These are phyloP conservation scores for Pteria penguin DNA, from an alignment of 2,888 invertebrate genomes.

Conservation along the genomic window DNA sequence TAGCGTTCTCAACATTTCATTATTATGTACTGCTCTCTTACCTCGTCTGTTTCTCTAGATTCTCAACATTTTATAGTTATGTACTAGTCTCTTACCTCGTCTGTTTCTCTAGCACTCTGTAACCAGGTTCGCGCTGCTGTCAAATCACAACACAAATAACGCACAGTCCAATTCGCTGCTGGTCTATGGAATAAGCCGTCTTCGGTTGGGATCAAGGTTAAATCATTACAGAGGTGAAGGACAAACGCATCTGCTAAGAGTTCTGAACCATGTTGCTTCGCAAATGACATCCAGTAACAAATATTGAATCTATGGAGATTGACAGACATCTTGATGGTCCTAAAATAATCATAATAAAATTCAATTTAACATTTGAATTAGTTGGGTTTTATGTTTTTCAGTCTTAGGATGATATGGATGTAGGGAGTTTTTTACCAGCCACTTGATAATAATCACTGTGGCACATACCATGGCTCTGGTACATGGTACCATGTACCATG, in stretches of 20 bases:
- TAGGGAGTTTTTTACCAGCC: background rate
- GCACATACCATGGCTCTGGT: too few relatives aligned
- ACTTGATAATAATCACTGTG: background rate
- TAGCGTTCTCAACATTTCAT: too few relatives aligned
- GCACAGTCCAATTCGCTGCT: constrained; percentile 93
- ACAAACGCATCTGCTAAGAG: constrained; percentile 73
- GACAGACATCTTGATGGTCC: constrained; percentile 91
- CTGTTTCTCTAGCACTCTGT: constrained; percentile 61
- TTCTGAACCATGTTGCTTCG: constrained; percentile 90
- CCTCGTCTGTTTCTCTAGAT: too few relatives aligned
- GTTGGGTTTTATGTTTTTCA: too few relatives aligned
- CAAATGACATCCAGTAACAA: constrained; percentile 98
- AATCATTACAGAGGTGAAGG: constrained; percentile 74
- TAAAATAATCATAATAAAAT: constrained; percentile 68
- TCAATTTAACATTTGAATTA: too few relatives aligned
- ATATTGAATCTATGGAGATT: constrained; percentile 89
- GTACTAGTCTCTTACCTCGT: too few relatives aligned
- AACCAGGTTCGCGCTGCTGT: constrained; percentile 82
- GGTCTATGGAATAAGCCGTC: constrained; percentile 92
- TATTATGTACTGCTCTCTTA: too few relatives aligned
- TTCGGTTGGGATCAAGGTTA: constrained; percentile 87
- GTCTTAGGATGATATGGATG: too few relatives aligned
- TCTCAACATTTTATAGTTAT: too few relatives aligned
- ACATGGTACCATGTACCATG: too few relatives aligned
- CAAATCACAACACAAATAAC: constrained; percentile 95